A percentile compares a stretch with the other conserved stretches of the same genome.
These are phyloP conservation scores for Sinonovacula constricta DNA, from an alignment of 1,140 invertebrate species.

Conservation along the genomic window DNA sequence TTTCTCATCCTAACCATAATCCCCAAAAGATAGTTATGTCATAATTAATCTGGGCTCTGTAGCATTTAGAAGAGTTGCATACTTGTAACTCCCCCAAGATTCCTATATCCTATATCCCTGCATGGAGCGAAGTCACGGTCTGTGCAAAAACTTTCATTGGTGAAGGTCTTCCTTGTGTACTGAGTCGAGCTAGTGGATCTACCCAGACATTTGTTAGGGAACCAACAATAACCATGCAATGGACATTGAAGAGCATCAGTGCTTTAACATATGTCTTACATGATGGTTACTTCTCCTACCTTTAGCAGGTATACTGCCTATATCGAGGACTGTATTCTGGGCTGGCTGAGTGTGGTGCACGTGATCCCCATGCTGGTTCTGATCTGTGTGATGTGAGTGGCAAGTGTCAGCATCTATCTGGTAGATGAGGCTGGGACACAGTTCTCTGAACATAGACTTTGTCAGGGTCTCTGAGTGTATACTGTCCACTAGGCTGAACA, in stretches of 20 bases:
- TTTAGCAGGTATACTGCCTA: conserved; percentile 1
- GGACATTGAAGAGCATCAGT: no score
- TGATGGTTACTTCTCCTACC: no score
- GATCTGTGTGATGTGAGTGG: conserved; percentile 8
- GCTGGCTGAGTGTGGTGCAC: conserved; percentile 13
- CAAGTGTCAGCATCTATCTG: conserved; percentile 77
- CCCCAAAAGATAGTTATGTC: background rate
- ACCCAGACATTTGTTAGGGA: no score
- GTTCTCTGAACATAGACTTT: conserved; percentile 81
- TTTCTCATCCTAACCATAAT: background rate
- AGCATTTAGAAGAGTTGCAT: background rate
- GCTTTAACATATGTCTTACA: no score
- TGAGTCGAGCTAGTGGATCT: no score
- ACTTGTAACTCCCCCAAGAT: no score
- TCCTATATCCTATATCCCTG: no score
- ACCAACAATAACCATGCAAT: no score
- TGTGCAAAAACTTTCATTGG: no score
- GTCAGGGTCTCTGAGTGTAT: no score
- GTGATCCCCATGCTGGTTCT: background rate
- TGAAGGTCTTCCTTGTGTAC: no score
- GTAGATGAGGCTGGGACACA: conserved; percentile 84
- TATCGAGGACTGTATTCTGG: conserved; percentile 6
- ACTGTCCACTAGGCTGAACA: conserved; percentile 50
- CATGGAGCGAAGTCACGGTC: no score
- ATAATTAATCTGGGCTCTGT: background rate